Evolutionary conservation across 2,888 invertebrate genomes (phyloP).

Genomic region (Balanococcus diminutus): DNA sequence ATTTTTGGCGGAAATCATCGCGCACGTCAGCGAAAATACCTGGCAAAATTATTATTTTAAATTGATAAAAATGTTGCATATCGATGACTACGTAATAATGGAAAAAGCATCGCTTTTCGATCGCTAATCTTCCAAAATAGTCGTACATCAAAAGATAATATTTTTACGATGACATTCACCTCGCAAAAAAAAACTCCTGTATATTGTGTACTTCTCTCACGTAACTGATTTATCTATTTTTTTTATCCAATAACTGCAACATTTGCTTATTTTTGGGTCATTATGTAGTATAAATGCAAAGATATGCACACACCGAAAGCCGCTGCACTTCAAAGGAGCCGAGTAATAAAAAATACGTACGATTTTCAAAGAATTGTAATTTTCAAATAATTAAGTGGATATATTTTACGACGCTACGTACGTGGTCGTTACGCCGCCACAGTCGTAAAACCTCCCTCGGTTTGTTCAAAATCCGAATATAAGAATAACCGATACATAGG

Average conservation of each 20-base stretch:
- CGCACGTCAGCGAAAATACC: not conserved
- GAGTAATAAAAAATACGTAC: not conserved
- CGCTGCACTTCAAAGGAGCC: conserved; percentile 13
- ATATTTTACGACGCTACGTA: conserved; percentile 15
- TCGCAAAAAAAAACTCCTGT: too few relatives aligned
- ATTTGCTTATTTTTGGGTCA: not conserved
- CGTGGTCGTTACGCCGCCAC: not conserved
- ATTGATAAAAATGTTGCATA: too few relatives aligned
- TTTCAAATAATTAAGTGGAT: conserved; percentile 8
- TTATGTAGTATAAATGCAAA: too few relatives aligned
- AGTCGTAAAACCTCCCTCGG: conserved; percentile 12
- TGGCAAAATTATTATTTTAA: not conserved
- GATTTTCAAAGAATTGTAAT: conserved; percentile 33
- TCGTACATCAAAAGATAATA: not conserved
- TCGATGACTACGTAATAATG: too few relatives aligned
- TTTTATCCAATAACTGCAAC: not conserved
- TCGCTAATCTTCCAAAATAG: too few relatives aligned
- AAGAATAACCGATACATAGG: not conserved
- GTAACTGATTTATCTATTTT: not conserved
- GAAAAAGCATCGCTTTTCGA: too few relatives aligned
- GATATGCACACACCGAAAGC: too few relatives aligned
- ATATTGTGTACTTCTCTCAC: too few relatives aligned
- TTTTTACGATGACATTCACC: not conserved
- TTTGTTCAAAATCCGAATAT: not conserved
- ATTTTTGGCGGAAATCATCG: not conserved